Conservation (phyloP, 2,888 invertebrate genomes). For the Caenorhabditis doughertyi region DNA sequence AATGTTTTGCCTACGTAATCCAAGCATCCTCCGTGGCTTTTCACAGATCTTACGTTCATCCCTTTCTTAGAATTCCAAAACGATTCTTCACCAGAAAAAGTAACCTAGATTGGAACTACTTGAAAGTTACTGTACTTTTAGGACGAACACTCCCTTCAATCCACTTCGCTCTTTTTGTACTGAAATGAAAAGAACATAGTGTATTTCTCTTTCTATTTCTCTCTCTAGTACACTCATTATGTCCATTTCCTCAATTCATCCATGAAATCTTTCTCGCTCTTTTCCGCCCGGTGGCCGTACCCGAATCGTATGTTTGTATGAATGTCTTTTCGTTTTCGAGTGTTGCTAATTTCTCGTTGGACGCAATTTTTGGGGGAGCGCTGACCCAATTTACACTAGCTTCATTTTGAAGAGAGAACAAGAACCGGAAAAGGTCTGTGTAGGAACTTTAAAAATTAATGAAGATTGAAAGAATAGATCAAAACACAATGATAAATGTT, state of each 20-base stretch:
- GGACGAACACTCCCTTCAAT: too few relatives aligned
- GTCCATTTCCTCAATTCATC: slow-evolving; percentile 41
- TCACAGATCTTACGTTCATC: not conserved
- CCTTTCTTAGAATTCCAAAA: not conserved
- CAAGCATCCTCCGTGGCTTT: not conserved
- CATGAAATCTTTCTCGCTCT: slow-evolving; percentile 29
- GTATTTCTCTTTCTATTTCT: not conserved
- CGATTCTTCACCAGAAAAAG: not conserved
- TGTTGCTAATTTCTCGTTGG: slow-evolving; percentile 33
- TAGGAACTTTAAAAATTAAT: not conserved
- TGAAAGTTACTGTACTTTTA: not conserved
- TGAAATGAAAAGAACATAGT: too few relatives aligned
- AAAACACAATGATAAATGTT: slow-evolving; percentile 1
- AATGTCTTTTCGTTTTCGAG: slow-evolving; percentile 9
- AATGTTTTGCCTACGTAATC: not conserved
- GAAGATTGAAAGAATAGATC: not conserved
- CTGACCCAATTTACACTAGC: slow-evolving; percentile 32
- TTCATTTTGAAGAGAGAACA: not conserved
- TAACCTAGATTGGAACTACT: not conserved
- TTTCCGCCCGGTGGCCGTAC: not conserved
- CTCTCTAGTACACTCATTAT: slow-evolving; percentile 13
- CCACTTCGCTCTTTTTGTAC: too few relatives aligned
- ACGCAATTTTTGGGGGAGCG: slow-evolving; percentile 36
- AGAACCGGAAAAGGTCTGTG: slow-evolving; percentile 25
- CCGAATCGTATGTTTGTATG: slow-evolving; percentile 7